Percentiles rank a stretch among this genome's conserved stretches.
phyloP scores from a whole-genome alignment of 2,888 invertebrate genomes.

The Drosophila kambysellisi region DNA sequence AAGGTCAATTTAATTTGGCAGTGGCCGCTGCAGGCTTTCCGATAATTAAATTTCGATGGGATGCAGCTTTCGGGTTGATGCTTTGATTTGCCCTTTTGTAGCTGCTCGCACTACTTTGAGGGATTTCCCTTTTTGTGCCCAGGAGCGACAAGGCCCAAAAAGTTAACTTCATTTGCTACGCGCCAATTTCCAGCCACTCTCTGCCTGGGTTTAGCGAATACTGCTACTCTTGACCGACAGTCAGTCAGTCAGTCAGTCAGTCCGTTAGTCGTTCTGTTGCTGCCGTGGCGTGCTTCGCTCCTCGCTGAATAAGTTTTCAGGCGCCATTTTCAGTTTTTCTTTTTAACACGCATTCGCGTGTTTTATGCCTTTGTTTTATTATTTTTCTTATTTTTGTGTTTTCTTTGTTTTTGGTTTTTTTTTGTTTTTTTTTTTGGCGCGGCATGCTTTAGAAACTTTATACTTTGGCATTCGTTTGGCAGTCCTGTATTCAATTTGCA shows the following conservation, averaged over 20 bases:
- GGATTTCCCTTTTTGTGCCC: conserved; percentile 21
- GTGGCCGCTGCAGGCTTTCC: conserved; percentile 21
- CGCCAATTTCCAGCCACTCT: neutral
- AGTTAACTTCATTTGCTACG: conserved; percentile 24
- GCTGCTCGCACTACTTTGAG: conserved; percentile 5
- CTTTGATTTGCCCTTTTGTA: conserved; percentile 38
- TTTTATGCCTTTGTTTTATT: conserved; percentile 29
- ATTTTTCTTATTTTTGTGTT: conserved; percentile 5
- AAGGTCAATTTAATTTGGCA: conserved; percentile 14
- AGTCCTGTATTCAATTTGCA: conserved; percentile 33
- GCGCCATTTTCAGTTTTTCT: conserved; percentile 50
- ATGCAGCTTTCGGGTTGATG: conserved; percentile 20
- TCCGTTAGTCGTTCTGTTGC: neutral
- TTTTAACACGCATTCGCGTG: conserved; percentile 60
- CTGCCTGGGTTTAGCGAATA: conserved; percentile 4
- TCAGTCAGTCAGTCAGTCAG: neutral
- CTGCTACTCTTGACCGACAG: conserved; percentile 9
- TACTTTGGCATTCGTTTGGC: conserved; percentile 37
- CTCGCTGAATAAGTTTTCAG: conserved; percentile 23
- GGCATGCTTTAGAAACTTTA: conserved; percentile 54
- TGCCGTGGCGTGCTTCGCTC: conserved; percentile 5
- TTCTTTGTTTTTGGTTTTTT: neutral
- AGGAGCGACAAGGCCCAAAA: conserved; percentile 11
- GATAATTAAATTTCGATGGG: conserved; percentile 36
- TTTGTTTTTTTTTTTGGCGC: conserved; percentile 7